Conservation (phyloP, 2,113 vertebrate genomes). For the Pygoscelis adeliae region DNA sequence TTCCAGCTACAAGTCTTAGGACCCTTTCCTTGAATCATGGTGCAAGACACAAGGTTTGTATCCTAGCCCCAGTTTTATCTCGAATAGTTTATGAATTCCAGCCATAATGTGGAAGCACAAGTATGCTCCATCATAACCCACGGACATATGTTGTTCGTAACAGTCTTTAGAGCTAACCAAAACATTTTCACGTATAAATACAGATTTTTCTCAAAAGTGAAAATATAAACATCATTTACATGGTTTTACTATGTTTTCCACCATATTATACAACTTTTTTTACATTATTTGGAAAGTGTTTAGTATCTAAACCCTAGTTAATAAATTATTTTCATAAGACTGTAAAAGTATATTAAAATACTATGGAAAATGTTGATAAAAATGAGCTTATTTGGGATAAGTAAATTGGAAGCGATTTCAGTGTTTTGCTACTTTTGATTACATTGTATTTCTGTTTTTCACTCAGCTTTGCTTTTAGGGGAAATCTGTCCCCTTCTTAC, state of each 20-base stretch:
- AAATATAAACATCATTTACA: not conserved
- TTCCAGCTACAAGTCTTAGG: not conserved
- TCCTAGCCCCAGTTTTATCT: not conserved
- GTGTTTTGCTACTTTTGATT: not conserved
- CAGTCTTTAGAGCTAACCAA: not conserved
- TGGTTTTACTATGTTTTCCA: not conserved
- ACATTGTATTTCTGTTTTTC: not conserved
- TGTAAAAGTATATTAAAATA: not conserved
- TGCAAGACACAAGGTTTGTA: not conserved
- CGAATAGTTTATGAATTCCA: not conserved
- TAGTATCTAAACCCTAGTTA: not conserved
- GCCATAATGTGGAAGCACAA: not conserved
- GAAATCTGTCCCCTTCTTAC: not conserved
- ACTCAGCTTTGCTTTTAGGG: not conserved
- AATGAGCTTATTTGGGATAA: not conserved
- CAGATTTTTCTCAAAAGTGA: not conserved
- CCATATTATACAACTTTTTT: not conserved
- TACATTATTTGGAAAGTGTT: not conserved
- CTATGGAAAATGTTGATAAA: not conserved
- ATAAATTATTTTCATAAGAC: not conserved
- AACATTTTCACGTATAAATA: not conserved
- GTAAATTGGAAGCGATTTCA: not conserved
- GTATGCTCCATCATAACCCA: not conserved
- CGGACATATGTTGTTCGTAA: not conserved
- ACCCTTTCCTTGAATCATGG: not conserved